Base-by-base conservation (phyloP, 1,140 invertebrate species). In the Coelopa frigida region DNA sequence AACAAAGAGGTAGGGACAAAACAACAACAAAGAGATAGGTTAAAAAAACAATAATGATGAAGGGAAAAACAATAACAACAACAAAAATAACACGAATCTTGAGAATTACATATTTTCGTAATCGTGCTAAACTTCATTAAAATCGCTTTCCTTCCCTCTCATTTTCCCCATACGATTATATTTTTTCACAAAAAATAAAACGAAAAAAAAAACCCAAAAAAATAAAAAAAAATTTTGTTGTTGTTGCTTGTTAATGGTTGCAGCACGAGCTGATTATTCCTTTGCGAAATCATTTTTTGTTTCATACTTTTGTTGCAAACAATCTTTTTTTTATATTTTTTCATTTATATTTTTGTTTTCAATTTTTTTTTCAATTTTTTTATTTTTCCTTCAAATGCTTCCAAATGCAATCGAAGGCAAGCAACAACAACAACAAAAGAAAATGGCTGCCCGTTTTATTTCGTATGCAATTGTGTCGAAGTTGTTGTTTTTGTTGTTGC, bases 121-220 rank as follows among this genome's bases (percentile, higher is more conserved):
- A 61, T 63, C 59, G 59, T 61, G 59, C 59, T 61, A 61, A 61
- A 61, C 59, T 61, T 61, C 59, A 61, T 61, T 61, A 61, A 61
- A 57, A 59, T 60, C n/a, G n/a, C n/a, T n/a, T n/a, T n/a, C n/a
- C n/a, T n/a, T n/a, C n/a, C n/a, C n/a, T n/a, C n/a, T n/a, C n/a
- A n/a, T n/a, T n/a, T n/a, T n/a, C n/a, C n/a, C n/a, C n/a, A n/a
- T n/a, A n/a, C n/a, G n/a, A n/a, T n/a, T n/a, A n/a, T n/a, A n/a
- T n/a, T n/a, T n/a, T n/a, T n/a, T n/a, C n/a, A n/a, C n/a, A n/a
- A n/a, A n/a, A n/a, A n/a, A n/a, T n/a, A n/a, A n/a, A n/a, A n/a
- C n/a, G n/a, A n/a, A n/a, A n/a, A n/a, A 29, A 10, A 29, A 29
- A 10, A 10, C 27, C 14, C 27, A 10, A 14, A 10, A 29, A 29